phyloP scores from a whole-genome alignment of 2,113 vertebrate genomes.

The Bothrops jararaca region DNA sequence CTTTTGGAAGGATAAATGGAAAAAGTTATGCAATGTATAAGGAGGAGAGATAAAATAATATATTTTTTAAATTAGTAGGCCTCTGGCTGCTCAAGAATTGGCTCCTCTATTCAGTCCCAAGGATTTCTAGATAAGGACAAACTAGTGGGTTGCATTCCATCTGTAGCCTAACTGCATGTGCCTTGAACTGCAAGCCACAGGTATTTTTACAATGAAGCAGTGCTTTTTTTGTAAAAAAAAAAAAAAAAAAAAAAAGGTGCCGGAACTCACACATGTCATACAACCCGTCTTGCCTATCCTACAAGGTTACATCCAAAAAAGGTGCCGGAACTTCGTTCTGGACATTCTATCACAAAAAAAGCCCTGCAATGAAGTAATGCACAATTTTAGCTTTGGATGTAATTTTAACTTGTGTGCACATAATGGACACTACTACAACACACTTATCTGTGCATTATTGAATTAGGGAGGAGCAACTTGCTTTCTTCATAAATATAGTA shows the following conservation, averaged over 20 bases:
- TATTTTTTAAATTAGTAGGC: neutral
- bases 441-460: neutral
- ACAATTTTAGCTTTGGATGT: neutral
- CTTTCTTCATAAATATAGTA: neutral
- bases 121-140: neutral
- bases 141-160: neutral
- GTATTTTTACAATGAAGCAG: neutral
- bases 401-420: neutral
- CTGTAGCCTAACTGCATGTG: neutral
- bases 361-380: neutral
- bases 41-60: neutral
- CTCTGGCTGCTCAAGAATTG: neutral
- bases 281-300: no score
- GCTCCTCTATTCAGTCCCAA: neutral
- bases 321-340: no score
- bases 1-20: neutral
- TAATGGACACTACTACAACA: neutral
- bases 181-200: neutral
- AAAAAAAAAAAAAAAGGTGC: no score
- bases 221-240: no score
- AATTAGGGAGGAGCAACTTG: neutral
- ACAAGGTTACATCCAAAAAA: no score
- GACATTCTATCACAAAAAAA: no score
- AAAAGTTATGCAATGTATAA: neutral
- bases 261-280: no score